Percentiles rank a stretch among this genome's conserved stretches.
Conservation (phyloP, 2,888 invertebrate genomes). For the Eudemis profundana region DNA sequence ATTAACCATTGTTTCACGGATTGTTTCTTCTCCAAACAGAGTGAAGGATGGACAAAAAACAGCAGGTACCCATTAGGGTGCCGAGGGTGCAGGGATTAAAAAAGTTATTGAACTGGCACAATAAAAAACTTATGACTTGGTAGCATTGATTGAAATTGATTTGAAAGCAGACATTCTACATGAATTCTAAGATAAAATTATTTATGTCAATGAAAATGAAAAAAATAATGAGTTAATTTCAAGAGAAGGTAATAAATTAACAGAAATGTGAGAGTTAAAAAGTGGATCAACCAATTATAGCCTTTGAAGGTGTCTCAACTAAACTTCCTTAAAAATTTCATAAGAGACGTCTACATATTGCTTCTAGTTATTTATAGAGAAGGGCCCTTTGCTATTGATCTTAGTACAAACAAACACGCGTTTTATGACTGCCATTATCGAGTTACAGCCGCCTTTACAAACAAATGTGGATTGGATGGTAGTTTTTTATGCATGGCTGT, state of each 20-base stretch:
- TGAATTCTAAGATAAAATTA: neutral
- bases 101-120: conserved; percentile 5
- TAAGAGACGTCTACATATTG: conserved; percentile 42
- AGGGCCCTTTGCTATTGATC: conserved; percentile 71
- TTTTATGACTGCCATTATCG: conserved; percentile 70
- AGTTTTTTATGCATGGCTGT: conserved; percentile 28
- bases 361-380: conserved; percentile 43
- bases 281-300: conserved; percentile 17
- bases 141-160: conserved; percentile 1
- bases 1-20: conserved; percentile 80
- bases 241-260: neutral
- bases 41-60: conserved; percentile 75
- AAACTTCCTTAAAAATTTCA: conserved; percentile 50
- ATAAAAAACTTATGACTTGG: neutral
- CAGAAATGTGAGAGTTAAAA: neutral
- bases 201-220: too few species aligned
- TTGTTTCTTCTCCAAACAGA: conserved; percentile 76
- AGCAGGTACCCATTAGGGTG: conserved; percentile 67
- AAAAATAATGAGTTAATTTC: neutral
- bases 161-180: neutral
- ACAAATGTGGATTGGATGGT: conserved; percentile 45
- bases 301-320: conserved; percentile 24
- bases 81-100: conserved; percentile 48
- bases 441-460: conserved; percentile 60
- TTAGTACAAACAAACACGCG: conserved; percentile 73